Base-by-base conservation (phyloP, 2,888 invertebrate species). In the Drosophila anomelani region DNA sequence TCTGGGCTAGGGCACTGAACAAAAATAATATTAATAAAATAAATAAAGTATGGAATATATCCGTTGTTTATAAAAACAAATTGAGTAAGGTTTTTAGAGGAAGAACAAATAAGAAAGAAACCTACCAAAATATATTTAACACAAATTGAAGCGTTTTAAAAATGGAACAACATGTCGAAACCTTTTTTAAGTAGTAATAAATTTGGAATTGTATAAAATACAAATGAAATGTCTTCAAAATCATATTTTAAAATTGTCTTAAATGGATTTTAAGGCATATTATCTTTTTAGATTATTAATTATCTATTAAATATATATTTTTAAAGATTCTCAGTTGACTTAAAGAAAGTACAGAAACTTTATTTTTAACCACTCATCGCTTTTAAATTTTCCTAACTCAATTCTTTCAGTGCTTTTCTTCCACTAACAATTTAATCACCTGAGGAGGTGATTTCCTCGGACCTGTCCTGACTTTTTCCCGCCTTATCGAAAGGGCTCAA, bases 391-490 rank as follows among this genome's bases (percentile, higher is more conserved):
- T 34, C n/a, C 10, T 3, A 17, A 10, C 20, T 2, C 13, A 13
- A 0, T 44, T 44, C 2, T 15, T 4, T 57, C 13, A 46, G 70
- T 86, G 76, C 67, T 69, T 9, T 4, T 20, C 54, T 2, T 20
- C 54, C 71, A 69, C 64, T 72, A 86, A 86, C 84, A 84, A 87
- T 89, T 87, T 87, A 89, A 84, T 87, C 88, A 76, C 64, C 71
- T 26, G 44, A 39, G 59, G 47, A 44, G 59, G 43, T 29, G 20
- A 32, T 55, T 67, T 66, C 20, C 29, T 20, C 13, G 6, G 51
- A 29, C 43, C 72, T 61, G 71, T 36, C 43, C 72, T 56, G 76
- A 55, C 60, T 55, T 38, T 57, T 60, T 15, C 23, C 51, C 51
- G 26, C 53, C 89, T 89, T 84, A 84, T 84, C 84, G 70, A 15